Base-by-base conservation (phyloP, 2,888 invertebrate species). In the Drosophila leonis region DNA sequence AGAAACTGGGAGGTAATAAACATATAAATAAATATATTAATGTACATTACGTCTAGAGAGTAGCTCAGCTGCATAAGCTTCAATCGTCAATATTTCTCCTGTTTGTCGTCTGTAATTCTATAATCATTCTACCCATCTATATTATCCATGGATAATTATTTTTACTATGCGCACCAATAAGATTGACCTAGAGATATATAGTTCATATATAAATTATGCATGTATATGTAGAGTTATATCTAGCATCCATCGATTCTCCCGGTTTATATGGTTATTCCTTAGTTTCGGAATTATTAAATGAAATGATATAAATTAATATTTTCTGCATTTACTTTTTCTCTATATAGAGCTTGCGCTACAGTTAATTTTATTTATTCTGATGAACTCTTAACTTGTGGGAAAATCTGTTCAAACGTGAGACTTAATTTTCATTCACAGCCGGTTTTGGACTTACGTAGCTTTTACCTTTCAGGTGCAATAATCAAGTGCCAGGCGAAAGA, bases 391-490 rank as follows among this genome's bases (percentile, higher is more conserved):
- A 29, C 48, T 48, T 29, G 48, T 48, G 48, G 29, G 48, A 41
- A 55, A 60, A 59, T 72, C 62, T 39, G 20, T 33, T n/a, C 55
- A 44, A 46, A 42, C 12, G 42, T 56, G 44, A 41, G 10, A 42
- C 51, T 31, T 13, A 41, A 54, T 42, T 46, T 39, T 18, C 9
- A 42, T 57, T 20, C n/a, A 39, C 52, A 78, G 81, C 82, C 66
- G 29, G 88, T 87, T 84, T 49, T 20, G 29, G 29, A n/a, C 24
- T 37, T 13, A 44, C 1, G 48, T 29, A 72, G 81, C 79, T 85
- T 82, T 88, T 84, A 72, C 80, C 82, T 82, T 78, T 78, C 42
- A 56, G 70, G 54, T 42, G 33, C 37, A 20, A 29, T 49, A 62
- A 62, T 65, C 67, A 84, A 68, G 79, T 63, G 59, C 57, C 73